Conservation (phyloP, 2,888 invertebrate species). For the Cantharis nigra region DNA sequence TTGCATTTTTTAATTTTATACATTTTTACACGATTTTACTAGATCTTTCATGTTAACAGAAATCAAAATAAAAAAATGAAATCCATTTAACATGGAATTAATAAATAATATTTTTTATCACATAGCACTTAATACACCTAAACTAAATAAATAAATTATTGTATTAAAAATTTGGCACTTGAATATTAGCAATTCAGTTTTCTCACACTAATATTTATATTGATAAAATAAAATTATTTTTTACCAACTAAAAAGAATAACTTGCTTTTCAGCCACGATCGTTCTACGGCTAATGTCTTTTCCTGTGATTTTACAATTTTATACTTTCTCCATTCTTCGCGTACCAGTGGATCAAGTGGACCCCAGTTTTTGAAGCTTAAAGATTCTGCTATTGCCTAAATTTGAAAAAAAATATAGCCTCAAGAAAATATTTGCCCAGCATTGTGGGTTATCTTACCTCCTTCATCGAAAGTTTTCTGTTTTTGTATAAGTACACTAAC, state of each 20-base stretch:
- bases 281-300: neutral
- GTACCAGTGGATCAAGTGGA: constrained; percentile 24
- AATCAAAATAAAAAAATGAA: neutral
- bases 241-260: neutral
- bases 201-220: neutral
- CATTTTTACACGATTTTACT: neutral
- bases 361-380: constrained; percentile 28
- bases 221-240: neutral
- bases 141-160: neutral
- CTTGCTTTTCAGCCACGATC: neutral
- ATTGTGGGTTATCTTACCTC: neutral
- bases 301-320: constrained; percentile 25
- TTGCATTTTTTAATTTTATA: neutral
- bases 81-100: neutral
- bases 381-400: neutral
- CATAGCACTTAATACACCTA: neutral
- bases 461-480: constrained; percentile 3
- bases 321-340: constrained; percentile 35
- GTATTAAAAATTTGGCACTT: neutral
- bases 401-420: neutral
- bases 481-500: constrained; percentile 26
- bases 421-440: neutral
- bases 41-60: neutral
- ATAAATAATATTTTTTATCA: neutral
- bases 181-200: neutral